Conservation (phyloP, 2,797 vertebrate genomes). For the Thunnus albacares region DNA sequence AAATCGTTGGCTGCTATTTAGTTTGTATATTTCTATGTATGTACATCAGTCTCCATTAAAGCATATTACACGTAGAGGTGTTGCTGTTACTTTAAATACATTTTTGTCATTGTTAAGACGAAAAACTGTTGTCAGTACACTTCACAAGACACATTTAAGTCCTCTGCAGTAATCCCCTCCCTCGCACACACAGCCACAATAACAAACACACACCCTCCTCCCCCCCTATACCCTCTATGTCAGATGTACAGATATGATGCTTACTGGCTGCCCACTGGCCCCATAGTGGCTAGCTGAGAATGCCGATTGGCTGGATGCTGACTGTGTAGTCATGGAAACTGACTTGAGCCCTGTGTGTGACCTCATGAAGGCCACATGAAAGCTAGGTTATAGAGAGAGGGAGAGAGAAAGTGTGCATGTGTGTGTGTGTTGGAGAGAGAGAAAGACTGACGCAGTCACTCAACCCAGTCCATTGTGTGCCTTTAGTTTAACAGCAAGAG, state of each 20-base stretch:
- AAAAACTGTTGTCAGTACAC: background rate
- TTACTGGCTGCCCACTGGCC: slow-evolving; percentile 67
- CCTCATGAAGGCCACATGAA: slow-evolving; percentile 71
- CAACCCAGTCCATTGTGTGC: slow-evolving; percentile 21
- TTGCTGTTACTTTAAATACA: background rate
- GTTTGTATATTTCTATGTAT: background rate
- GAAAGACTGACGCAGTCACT: slow-evolving; percentile 19
- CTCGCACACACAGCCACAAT: background rate
- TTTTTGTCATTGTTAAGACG: background rate
- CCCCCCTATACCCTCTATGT: slow-evolving; percentile 31
- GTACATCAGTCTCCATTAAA: background rate
- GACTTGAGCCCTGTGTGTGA: slow-evolving; percentile 73
- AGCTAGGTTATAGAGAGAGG: slow-evolving; percentile 45
- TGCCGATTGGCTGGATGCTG: slow-evolving; percentile 72
- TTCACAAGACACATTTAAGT: slow-evolving; percentile 29
- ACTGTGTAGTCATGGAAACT: slow-evolving; percentile 82
- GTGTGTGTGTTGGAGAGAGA: background rate
- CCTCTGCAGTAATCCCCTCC: slow-evolving; percentile 3
- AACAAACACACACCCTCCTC: slow-evolving; percentile 7
- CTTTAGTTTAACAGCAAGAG: slow-evolving; percentile 30
- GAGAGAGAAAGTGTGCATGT: background rate
- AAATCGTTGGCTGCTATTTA: background rate
- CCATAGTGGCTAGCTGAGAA: slow-evolving; percentile 55
- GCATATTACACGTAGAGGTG: background rate
- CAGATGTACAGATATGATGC: slow-evolving; percentile 72